These are phyloP conservation scores for Periphyllus acericola DNA, from an alignment of 2,888 invertebrate species.

Conservation along the genomic window DNA sequence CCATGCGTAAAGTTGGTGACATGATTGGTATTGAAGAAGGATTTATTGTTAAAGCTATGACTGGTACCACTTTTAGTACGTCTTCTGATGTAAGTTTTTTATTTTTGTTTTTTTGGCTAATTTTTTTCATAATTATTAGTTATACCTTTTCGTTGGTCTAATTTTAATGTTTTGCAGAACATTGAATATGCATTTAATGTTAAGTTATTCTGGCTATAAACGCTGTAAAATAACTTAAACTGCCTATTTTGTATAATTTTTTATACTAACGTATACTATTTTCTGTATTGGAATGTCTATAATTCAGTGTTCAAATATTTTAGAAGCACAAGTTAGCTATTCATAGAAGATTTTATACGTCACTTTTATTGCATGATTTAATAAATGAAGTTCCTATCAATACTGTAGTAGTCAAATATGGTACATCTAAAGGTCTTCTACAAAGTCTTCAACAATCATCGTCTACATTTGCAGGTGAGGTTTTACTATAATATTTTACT, in stretches of 20 bases:
- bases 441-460: conserved; percentile 95
- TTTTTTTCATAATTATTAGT: neutral
- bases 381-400: conserved; percentile 88
- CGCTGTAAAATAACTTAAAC: too few relatives aligned
- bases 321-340: conserved; percentile 66
- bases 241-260: too few relatives aligned
- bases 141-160: too few relatives aligned
- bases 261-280: too few relatives aligned
- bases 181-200: too few relatives aligned
- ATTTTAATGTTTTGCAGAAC: too few relatives aligned
- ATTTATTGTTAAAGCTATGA: conserved; percentile 82
- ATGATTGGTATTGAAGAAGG: conserved; percentile 89
- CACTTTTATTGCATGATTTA: conserved; percentile 90
- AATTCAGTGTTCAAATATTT: conserved; percentile 4
- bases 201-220: too few relatives aligned
- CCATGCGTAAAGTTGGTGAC: conserved; percentile 87
- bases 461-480: conserved; percentile 88
- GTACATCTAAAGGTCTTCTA: conserved; percentile 87
- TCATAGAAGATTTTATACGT: conserved; percentile 81
- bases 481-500: conserved; percentile 38
- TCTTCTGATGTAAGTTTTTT: conserved; percentile 69
- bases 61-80: conserved; percentile 74
- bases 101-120: conserved; percentile 4
- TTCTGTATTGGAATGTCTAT: too few relatives aligned
- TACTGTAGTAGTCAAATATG: conserved; percentile 84